Base-by-base conservation (phyloP, 2,888 invertebrate genomes). In the Theretra japonica region DNA sequence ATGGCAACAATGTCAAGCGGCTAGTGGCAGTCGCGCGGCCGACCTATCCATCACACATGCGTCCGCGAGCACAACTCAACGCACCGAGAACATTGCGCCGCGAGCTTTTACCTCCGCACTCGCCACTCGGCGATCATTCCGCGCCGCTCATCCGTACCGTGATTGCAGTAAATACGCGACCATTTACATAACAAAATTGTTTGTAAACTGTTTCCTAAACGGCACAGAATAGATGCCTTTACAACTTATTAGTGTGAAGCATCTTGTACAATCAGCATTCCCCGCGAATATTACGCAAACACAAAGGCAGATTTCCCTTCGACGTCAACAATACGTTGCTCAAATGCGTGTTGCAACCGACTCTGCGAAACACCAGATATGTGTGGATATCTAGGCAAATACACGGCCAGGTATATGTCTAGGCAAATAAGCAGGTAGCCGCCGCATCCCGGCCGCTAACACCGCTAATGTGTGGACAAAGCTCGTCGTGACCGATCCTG, bases 391-490 rank as follows among this genome's bases (percentile, higher is more conserved):
- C 88, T 92, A 88, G 88, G 83, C 82, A 93, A 92, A 92, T 84
- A 90, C 82, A 79, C 82, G 76, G 79, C 79, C 79, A 81, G 84
- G 87, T 82, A 78, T 85, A 83, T 84, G 84, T 85, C 88, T 92
- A 90, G 86, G 87, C 84, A 90, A 90, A 91, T 82, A 90, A 72
- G 82, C 87, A 90, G 89, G 89, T 88, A 91, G 91, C 87, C 75
- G 80, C 75, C 73, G 75, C 78, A 80, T 87, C 88, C 90, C 86
- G 88, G 90, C 89, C 84, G 94, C 92, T 94, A 94, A 94, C 87
- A 86, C 88, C 78, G 91, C 91, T 94, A 94, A 94, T 93, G 90
- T 90, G 90, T 91, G 90, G 91, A 94, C 94, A 93, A 90, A 91
- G 90, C 86, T 79, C 81, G 87, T 93, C 93, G 93, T 93, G 94